Percentiles rank a stretch among this genome's conserved stretches.
phyloP scores from a whole-genome alignment of 2,797 vertebrate species.

The Fundulus diaphanus region DNA sequence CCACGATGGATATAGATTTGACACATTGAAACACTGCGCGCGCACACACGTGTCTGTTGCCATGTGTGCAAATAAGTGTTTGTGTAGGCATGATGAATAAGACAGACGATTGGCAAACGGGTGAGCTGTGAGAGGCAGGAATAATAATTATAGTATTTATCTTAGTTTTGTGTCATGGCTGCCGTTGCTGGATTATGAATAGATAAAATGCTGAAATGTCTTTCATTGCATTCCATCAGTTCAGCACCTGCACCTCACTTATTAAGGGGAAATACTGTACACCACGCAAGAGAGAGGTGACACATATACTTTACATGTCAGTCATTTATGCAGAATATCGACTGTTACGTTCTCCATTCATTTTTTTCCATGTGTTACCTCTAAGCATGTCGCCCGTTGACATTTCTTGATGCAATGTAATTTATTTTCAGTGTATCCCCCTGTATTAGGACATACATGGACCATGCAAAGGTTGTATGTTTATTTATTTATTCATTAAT shows the following conservation, averaged over 20 bases:
- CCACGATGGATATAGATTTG: conserved; percentile 70
- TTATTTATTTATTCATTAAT: no score
- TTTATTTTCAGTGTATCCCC: conserved; percentile 2
- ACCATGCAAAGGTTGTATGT: not conserved
- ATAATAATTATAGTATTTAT: conserved; percentile 78
- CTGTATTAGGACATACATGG: not conserved
- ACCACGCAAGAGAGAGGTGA: conserved; percentile 37
- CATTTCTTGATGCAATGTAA: not conserved
- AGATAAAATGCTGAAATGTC: conserved; percentile 63
- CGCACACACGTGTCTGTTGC: conserved; percentile 25
- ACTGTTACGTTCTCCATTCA: conserved; percentile 11
- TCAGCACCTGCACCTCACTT: conserved; percentile 55
- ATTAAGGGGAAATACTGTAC: conserved; percentile 35
- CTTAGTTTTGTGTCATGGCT: conserved; percentile 74
- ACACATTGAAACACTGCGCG: conserved; percentile 47
- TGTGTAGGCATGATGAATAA: conserved; percentile 69
- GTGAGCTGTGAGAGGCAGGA: conserved; percentile 70
- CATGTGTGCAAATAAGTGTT: conserved; percentile 35
- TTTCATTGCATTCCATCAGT: conserved; percentile 62
- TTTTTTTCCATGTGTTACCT: conserved; percentile 14
- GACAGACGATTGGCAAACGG: conserved; percentile 59
- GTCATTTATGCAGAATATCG: conserved; percentile 29
- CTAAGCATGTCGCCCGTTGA: not conserved
- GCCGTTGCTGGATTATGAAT: conserved; percentile 60
- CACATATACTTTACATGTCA: conserved; percentile 41